Percentiles rank a stretch among this genome's conserved stretches.
Conservation (phyloP, 2,888 invertebrate genomes). For the Tholera decimalis region DNA sequence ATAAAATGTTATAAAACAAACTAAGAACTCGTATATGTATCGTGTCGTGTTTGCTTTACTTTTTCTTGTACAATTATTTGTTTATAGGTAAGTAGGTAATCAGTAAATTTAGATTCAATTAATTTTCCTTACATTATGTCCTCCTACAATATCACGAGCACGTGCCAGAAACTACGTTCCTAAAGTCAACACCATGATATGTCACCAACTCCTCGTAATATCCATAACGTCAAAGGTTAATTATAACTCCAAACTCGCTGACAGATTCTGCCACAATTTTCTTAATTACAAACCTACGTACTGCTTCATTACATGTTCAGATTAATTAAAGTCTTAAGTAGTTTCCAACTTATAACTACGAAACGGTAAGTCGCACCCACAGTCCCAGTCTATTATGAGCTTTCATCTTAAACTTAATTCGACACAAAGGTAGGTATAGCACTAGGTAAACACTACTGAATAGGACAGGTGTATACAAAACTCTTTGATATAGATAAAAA, state of each 20-base stretch:
- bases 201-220: constrained; percentile 8
- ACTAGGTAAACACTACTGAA: constrained; percentile 68
- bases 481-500: constrained; percentile 80
- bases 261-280: constrained; percentile 61
- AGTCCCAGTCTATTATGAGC: constrained; percentile 47
- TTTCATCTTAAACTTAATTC: constrained; percentile 45
- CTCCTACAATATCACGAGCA: no score
- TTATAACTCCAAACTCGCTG: constrained; percentile 58
- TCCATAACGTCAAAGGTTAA: constrained; percentile 42
- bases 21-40: not conserved
- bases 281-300: constrained; percentile 58
- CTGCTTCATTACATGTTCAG: constrained; percentile 63
- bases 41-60: not conserved
- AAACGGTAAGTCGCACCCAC: constrained; percentile 42
- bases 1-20: not conserved
- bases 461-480: constrained; percentile 83
- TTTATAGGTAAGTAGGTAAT: no score
- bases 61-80: no score
- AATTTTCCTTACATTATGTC: not conserved
- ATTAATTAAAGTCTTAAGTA: constrained; percentile 67
- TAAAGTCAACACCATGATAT: constrained; percentile 18
- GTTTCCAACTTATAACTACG: constrained; percentile 61
- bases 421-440: constrained; percentile 50
- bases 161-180: not conserved
- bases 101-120: not conserved